phyloP scores from a whole-genome alignment of 2,888 invertebrate genomes.

The Erpobdella octoculata region DNA sequence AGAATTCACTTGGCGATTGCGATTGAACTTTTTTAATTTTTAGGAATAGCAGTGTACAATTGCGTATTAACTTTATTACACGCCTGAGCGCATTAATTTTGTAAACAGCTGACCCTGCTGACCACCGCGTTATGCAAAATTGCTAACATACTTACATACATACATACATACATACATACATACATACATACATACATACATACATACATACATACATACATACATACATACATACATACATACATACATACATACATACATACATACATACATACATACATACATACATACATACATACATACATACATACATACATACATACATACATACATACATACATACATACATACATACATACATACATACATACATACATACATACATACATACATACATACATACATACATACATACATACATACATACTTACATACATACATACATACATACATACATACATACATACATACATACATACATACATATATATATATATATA shows the following conservation, averaged over 20 bases:
- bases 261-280: neutral
- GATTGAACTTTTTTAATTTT: no score
- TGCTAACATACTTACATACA: no score
- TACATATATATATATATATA: no score
- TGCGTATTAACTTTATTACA: neutral
- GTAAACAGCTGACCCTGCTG: no score
- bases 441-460: neutral
- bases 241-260: neutral
- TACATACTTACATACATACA: neutral
- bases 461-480: conserved; percentile 2
- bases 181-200: neutral
- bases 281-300: neutral
- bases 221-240: neutral
- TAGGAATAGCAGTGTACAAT: no score
- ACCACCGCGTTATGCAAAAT: no score
- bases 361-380: neutral
- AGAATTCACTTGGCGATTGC: no score
- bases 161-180: neutral
- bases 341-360: neutral
- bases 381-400: neutral
- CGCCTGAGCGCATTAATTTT: no score
- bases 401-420: conserved; percentile 5
- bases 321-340: neutral
- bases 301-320: neutral
- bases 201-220: neutral